These are phyloP conservation scores for Drosophila navojoa DNA, from an alignment of 1,140 invertebrate genomes.

Conservation along the genomic window DNA sequence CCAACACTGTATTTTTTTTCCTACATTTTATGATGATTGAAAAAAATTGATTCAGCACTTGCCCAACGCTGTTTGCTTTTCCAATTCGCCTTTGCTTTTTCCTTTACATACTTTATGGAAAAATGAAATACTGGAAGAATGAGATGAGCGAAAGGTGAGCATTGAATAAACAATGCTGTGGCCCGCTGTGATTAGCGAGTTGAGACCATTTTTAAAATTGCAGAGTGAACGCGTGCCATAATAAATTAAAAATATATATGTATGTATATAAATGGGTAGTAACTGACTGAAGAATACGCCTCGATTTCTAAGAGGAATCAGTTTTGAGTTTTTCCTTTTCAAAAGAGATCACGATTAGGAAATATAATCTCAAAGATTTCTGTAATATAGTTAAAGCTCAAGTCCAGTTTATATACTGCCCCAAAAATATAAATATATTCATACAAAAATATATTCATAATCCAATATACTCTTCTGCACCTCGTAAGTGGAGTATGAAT, in stretches of 20 bases:
- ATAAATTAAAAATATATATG: constrained; percentile 8
- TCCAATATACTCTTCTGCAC: background rate
- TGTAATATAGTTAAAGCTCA: no score
- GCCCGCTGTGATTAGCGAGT: constrained; percentile 19
- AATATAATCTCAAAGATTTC: no score
- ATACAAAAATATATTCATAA: no score
- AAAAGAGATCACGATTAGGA: no score
- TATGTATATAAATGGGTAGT: no score
- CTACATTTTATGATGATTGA: constrained; percentile 14
- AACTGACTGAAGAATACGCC: background rate
- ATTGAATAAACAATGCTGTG: constrained; percentile 46
- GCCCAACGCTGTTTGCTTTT: constrained; percentile 8
- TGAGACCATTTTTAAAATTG: constrained; percentile 22
- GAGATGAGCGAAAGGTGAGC: constrained; percentile 22
- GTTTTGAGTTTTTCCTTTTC: no score
- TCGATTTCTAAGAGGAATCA: no score
- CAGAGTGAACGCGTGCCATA: constrained; percentile 26
- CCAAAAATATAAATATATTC: no score
- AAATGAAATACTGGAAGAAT: no score
- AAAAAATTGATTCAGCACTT: constrained; percentile 2
- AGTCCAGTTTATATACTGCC: no score
- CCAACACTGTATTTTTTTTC: constrained; percentile 3
- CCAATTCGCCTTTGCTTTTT: constrained; percentile 10
- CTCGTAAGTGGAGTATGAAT: background rate
- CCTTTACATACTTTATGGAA: constrained; percentile 32